A percentile compares a stretch with the other conserved stretches of the same genome.
phyloP scores from a whole-genome alignment of 23 tunicate species.

The Phallusia fumigata region DNA sequence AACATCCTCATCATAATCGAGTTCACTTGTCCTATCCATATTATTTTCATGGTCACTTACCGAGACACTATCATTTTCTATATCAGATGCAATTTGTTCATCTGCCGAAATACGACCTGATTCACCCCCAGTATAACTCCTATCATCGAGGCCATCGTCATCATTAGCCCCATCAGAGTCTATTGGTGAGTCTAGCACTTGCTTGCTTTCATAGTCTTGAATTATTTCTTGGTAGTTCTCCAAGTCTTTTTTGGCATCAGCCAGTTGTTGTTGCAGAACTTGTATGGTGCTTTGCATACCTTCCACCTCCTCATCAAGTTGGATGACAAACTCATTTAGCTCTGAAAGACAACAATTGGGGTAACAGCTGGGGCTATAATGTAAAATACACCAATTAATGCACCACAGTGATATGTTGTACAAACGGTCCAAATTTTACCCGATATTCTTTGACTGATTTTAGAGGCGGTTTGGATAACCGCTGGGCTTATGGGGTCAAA shows the following conservation, averaged over 20 bases:
- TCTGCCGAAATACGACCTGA: neutral
- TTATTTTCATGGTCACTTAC: constrained; percentile 1
- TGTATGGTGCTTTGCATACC: constrained; percentile 96
- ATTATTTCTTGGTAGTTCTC: constrained; percentile 42
- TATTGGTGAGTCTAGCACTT: neutral
- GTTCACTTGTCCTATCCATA: constrained; percentile 5
- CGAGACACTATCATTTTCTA: neutral
- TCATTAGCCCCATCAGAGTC: neutral
- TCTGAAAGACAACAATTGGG: constrained; percentile 36
- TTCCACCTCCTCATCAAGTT: constrained; percentile 98
- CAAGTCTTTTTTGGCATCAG: constrained; percentile 36
- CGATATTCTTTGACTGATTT: no score
- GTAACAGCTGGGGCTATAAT: no score
- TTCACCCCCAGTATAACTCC: neutral
- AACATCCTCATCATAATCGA: neutral
- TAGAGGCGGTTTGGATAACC: no score
- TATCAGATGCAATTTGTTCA: neutral
- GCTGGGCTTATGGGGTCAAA: no score
- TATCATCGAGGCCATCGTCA: neutral
- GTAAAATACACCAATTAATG: no score
- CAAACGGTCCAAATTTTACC: no score
- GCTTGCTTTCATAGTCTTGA: constrained; percentile 14
- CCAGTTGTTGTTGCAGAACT: constrained; percentile 80
- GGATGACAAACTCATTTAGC: constrained; percentile 84
- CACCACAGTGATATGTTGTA: no score